These are phyloP conservation scores for Caenorhabditis auriculariae DNA, from an alignment of 2,888 invertebrate genomes.

Conservation along the genomic window DNA sequence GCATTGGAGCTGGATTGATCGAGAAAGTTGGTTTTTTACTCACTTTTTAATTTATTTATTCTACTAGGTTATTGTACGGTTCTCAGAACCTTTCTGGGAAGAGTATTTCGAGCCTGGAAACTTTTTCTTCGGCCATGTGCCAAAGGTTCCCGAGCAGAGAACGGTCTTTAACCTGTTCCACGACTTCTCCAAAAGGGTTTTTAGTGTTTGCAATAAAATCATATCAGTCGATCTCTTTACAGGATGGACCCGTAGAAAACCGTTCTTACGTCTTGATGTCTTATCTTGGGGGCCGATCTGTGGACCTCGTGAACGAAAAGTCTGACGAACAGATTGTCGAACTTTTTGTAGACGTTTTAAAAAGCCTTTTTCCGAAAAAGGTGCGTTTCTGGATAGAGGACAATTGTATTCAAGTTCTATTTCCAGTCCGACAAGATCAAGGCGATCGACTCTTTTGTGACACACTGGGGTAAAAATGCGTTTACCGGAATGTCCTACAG, in stretches of 20 bases:
- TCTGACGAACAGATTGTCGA: constrained; percentile 64
- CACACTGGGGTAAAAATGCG: constrained; percentile 65
- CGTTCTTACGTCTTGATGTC: constrained; percentile 65
- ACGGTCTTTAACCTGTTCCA: constrained; percentile 67
- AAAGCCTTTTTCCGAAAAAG: constrained; percentile 65
- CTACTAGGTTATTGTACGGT: no score
- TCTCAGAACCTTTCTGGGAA: not conserved
- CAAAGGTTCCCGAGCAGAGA: constrained; percentile 53
- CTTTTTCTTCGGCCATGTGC: constrained; percentile 66
- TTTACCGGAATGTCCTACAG: constrained; percentile 66
- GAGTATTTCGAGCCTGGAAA: not conserved
- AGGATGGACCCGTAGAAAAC: constrained; percentile 1
- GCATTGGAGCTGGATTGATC: constrained; percentile 65
- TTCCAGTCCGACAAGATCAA: no score
- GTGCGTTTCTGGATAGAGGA: constrained; percentile 40
- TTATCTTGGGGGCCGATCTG: constrained; percentile 65
- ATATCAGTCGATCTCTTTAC: constrained; percentile 16
- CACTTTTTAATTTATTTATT: no score
- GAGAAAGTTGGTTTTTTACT: constrained; percentile 64
- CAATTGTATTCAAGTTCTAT: not conserved
- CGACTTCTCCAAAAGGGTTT: constrained; percentile 64
- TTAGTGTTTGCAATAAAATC: no score
- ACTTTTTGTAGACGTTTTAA: constrained; percentile 63
- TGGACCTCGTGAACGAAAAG: constrained; percentile 61
- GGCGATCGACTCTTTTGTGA: constrained; percentile 65